Base-by-base conservation (phyloP, 2,797 vertebrate species). In the Picus viridis region DNA sequence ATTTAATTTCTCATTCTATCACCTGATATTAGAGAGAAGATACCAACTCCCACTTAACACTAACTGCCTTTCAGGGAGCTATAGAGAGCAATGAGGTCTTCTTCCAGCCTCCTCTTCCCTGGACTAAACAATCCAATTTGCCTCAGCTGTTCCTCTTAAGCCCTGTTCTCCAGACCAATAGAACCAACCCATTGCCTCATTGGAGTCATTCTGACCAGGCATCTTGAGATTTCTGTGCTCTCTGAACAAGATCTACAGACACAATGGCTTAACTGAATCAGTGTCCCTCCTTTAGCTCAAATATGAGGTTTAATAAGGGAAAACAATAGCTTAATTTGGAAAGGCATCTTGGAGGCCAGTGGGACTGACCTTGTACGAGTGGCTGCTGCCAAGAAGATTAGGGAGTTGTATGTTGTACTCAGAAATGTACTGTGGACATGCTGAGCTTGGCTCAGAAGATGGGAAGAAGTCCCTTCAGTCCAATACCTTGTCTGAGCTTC, bases 241-340 rank as follows among this genome's bases (percentile, higher is more conserved):
- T 92, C 71, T 2, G 2, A 88, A 49, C 16, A 41, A 72, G 27
- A 73, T 54, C 57, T 84, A 36, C 71, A 94, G 89, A 93, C 88
- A 70, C 1, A 1, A 24, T 32, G 16, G 14, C 82, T 91, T 96
- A 93, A 95, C 77, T 67, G 78, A 90, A 93, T 96, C 78, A 80
- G 23, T 70, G 77, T 69, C 20, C 1, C 69, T 86, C 86, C 34
- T 90, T 88, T 91, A 93, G 59, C 84, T 96, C 92, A 91, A 84
- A 90, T 90, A 65, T 27, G 32, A 88, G 73, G 68, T 89, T 96
- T 91, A 93, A 94, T 94, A 92, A 95, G 72, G 63, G 62, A 87
- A 94, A 94, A 95, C 62, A 88, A 72, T 75, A 89, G 51, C 75
- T 90, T 93, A 88, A 87, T 95, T 90, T 87, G 62, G 58, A 86